Evolutionary conservation across 2,113 vertebrate genomes (phyloP), one percentile per base, ranked within the genome.

Genomic region (Bagarius yarrelli): DNA sequence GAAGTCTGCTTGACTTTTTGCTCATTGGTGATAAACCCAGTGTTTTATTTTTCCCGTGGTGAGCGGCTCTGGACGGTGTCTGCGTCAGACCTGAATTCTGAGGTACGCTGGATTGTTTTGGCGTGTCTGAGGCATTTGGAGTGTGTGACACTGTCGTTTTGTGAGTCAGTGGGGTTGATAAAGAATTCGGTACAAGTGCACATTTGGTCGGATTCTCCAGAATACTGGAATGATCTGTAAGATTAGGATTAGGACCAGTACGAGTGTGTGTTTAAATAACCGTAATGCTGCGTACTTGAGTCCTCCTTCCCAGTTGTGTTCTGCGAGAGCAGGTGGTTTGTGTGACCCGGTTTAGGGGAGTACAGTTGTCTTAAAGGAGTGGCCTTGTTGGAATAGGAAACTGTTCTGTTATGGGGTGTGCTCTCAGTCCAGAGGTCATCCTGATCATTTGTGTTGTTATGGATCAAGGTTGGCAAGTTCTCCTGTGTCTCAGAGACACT

Each of bases 1-100:
- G 78, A 70, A 2, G 56, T 72, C 64, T 75, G 1, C 47, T 66
- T 59, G 36, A 82, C 5, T n/a, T 80, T 30, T 18, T 2, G 32
- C 63, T 61, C 36, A 15, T 77, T 25, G 64, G 44, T 71, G 15
- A 13, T 25, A 44, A n/a, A 27, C 9, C n/a, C 73, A 36, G 34
- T 27, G 16, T 40, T 8, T 3, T 27, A 4, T 47, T 8, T 40
- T 8, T 40, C 36, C 27, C 55, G n/a, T 2, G 50, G 3, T 36
- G 21, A 56, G 71, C 1, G 36, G 32, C 1, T 57, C 34, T 25
- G 34, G 55, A 40, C 5, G 55, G 73, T 59, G 30, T 76, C 1
- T 3, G 32, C 21, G 73, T 76, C 34, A 36, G 18, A 50, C 36
- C 19, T n/a, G 27, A 47, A 25, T 50, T 69, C 13, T 11, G 40